Evolutionary conservation across 2,113 vertebrate genomes (phyloP), one percentile per base, ranked within the genome.

Genomic region (Nycticorax nycticorax): DNA sequence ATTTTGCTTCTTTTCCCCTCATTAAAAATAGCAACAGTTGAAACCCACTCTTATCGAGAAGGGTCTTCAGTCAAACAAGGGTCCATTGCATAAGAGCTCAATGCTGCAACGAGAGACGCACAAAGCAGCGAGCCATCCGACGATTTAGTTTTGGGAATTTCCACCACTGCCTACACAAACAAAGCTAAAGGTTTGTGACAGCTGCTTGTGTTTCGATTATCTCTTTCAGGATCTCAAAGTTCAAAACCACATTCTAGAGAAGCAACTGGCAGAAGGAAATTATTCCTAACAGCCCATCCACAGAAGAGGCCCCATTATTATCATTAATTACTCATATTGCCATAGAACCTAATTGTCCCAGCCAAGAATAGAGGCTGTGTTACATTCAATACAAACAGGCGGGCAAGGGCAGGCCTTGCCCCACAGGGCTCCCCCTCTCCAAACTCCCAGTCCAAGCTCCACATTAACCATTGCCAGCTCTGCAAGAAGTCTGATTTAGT

Each of bases 311-410:
- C 79, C 47, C 76, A 67, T 97, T 92, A 85, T 97, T 93, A 80
- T 95, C 92, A 96, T 88, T 96, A 94, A 93, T 95, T 96, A 95
- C 93, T 95, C 64, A 32, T 94, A 96, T 92, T 96, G 76, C 84
- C 84, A 56, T 66, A 89, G 84, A 68, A 93, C 41, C 32, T 88
- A 82, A 91, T 87, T 92, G 77, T 82, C 66, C 69, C 62, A 63
- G 85, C 18, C 62, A 95, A 66, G 86, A 95, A 92, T 45, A 92
- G 80, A 92, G 81, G 74, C 62, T 88, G 80, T 93, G 74, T 60
- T 91, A 55, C 45, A 62, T 52, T 83, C 81, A 66, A 33, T 16
- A 66, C 74, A 85, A 89, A 93, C 32, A 88, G 67, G n/a, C 18
- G 7, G 48, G 50, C 26, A 91, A 93, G 62, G 53, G n/a, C 77